Conservation (phyloP, 1,140 invertebrate genomes). For the Lordiphosa stackelbergi region DNA sequence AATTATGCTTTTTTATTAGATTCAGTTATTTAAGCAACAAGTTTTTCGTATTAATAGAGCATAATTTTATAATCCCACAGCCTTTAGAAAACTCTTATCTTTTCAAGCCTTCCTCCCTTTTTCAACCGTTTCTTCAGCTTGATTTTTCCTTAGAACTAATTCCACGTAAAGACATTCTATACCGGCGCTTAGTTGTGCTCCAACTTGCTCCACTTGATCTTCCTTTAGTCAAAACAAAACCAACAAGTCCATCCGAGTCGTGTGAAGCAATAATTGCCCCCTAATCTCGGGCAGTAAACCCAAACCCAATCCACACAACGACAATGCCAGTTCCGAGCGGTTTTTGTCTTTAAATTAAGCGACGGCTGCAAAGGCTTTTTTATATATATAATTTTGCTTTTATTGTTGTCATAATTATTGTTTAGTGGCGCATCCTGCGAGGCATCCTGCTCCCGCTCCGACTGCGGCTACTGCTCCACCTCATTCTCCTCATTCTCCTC, state of each 20-base stretch:
- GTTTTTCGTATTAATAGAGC: too few relatives aligned
- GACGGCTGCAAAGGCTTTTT: constrained; percentile 20
- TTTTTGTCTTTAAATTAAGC: constrained; percentile 20
- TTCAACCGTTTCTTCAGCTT: neutral
- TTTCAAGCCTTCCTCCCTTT: too few relatives aligned
- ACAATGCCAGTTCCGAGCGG: too few relatives aligned
- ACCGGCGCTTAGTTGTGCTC: constrained; percentile 58
- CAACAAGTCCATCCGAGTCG: constrained; percentile 17
- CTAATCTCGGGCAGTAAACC: constrained; percentile 42
- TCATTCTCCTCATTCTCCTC: neutral
- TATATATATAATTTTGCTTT: constrained; percentile 32
- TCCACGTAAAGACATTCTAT: constrained; percentile 65
- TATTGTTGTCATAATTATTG: constrained; percentile 74
- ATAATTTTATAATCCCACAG: too few relatives aligned
- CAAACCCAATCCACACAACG: too few relatives aligned
- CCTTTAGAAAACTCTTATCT: too few relatives aligned
- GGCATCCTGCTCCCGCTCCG: constrained; percentile 47
- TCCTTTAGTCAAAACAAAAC: constrained; percentile 53
- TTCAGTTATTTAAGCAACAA: too few relatives aligned
- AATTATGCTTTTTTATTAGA: too few relatives aligned
- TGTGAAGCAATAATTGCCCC: constrained; percentile 73
- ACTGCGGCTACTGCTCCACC: neutral
- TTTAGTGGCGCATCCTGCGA: constrained; percentile 70
- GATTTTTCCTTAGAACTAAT: constrained; percentile 16
- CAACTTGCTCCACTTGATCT: constrained; percentile 16